Percentiles rank a stretch among this genome's conserved stretches.
Conservation (phyloP, 1,140 invertebrate genomes). For the Trichogramma pretiosum region DNA sequence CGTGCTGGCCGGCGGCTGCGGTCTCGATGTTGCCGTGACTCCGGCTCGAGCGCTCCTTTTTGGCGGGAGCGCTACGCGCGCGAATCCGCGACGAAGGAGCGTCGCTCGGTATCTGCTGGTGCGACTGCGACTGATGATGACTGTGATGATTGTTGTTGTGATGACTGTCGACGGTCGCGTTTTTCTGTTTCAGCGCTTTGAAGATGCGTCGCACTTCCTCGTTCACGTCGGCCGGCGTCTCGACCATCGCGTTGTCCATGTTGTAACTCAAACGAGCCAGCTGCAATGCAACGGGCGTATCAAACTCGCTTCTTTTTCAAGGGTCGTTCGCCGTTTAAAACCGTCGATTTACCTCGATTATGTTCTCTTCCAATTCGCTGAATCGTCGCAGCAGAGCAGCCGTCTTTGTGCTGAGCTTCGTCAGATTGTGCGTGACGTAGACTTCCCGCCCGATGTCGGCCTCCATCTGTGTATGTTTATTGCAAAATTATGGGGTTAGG, state of each 20-base stretch:
- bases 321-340: too few relatives aligned
- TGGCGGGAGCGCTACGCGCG: too few relatives aligned
- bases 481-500: too few relatives aligned
- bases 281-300: slow-evolving; percentile 14
- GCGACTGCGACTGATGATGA: neutral
- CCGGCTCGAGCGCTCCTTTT: too few relatives aligned
- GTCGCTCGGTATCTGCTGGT: too few relatives aligned
- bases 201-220: slow-evolving; percentile 29
- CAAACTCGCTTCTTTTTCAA: neutral
- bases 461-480: slow-evolving; percentile 25
- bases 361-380: slow-evolving; percentile 25
- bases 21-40: too few relatives aligned
- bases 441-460: slow-evolving; percentile 32
- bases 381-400: slow-evolving; percentile 22
- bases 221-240: slow-evolving; percentile 33
- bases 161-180: neutral
- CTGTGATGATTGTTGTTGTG: neutral
- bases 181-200: slow-evolving; percentile 1
- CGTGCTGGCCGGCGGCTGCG: too few relatives aligned
- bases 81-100: too few relatives aligned
- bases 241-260: slow-evolving; percentile 29
- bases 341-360: slow-evolving; percentile 30
- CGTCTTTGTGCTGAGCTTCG: slow-evolving; percentile 26
- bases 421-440: slow-evolving; percentile 31
- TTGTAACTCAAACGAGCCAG: slow-evolving; percentile 33